phyloP scores from a whole-genome alignment of 1,140 invertebrate species.

The Argopecten irradians region DNA sequence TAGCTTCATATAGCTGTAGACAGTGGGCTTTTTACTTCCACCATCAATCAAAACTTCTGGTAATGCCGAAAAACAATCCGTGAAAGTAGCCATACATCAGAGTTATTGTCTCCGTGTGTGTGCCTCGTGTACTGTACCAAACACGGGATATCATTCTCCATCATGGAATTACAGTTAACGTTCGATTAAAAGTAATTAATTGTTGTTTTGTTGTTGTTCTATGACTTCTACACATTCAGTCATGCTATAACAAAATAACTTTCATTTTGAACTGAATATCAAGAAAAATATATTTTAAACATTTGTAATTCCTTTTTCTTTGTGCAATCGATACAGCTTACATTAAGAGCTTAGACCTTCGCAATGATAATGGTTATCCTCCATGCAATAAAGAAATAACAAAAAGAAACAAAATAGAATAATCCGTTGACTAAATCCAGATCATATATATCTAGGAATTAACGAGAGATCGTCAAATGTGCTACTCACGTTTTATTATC shows the following conservation, averaged over 20 bases:
- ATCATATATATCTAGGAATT: neutral
- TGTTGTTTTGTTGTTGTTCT: neutral
- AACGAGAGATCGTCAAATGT: neutral
- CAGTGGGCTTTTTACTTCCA: neutral
- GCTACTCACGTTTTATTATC: neutral
- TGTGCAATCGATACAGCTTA: neutral
- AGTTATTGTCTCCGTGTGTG: neutral
- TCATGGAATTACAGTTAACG: neutral
- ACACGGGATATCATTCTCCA: neutral
- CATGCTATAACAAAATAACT: neutral
- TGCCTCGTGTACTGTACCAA: neutral
- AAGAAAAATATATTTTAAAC: too few species aligned
- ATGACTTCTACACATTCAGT: neutral
- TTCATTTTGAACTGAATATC: too few species aligned
- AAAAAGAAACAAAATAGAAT: neutral
- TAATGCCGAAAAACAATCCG: neutral
- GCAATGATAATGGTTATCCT: neutral
- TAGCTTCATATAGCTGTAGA: neutral
- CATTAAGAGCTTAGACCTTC: too few species aligned
- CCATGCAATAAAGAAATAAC: neutral
- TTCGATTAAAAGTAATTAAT: neutral
- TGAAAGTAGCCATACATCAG: neutral
- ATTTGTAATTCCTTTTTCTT: too few species aligned
- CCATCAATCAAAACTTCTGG: neutral
- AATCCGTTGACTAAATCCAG: neutral